phyloP scores from a whole-genome alignment of 2,797 vertebrate species.

The Eidolon dupreanum region DNA sequence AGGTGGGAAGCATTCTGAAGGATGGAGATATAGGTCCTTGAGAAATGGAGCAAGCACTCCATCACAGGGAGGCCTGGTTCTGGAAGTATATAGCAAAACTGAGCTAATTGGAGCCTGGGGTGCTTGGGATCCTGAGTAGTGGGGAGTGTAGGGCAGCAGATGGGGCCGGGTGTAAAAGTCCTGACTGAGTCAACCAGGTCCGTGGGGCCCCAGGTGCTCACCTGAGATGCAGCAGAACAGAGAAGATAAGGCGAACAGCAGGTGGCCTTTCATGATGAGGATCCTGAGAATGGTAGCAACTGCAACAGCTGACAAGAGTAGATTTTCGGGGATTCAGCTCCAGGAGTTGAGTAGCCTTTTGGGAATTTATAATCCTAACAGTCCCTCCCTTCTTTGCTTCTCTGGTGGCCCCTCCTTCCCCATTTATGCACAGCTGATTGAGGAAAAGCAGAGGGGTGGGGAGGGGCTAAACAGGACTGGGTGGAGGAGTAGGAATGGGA shows the following conservation, averaged over 20 bases:
- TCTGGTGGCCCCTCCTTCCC: constrained; percentile 68
- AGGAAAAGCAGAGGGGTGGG: background rate
- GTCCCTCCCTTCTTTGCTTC: constrained; percentile 65
- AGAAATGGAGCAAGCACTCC: background rate
- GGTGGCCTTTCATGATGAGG: constrained; percentile 60
- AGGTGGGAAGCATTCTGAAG: background rate
- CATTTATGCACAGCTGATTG: constrained; percentile 19
- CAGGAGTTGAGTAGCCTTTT: constrained; percentile 42
- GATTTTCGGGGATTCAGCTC: constrained; percentile 25
- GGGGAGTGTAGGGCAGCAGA: background rate
- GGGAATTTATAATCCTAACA: constrained; percentile 57
- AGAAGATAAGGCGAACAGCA: constrained; percentile 43
- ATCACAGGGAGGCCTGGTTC: background rate
- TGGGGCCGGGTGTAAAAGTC: background rate
- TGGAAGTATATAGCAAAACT: background rate
- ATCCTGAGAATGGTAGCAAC: background rate
- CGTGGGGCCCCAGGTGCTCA: constrained; percentile 47
- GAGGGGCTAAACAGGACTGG: background rate
- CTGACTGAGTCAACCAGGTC: background rate
- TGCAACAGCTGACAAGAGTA: background rate
- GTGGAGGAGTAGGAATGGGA: background rate
- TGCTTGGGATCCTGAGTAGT: background rate
- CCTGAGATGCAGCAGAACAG: constrained; percentile 72
- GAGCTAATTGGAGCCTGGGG: background rate
- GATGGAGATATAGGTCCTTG: background rate